A percentile compares a stretch with the other conserved stretches of the same genome.
Evolutionary conservation across 2,113 vertebrate genomes (phyloP).

Genomic region (Nibea albiflora): DNA sequence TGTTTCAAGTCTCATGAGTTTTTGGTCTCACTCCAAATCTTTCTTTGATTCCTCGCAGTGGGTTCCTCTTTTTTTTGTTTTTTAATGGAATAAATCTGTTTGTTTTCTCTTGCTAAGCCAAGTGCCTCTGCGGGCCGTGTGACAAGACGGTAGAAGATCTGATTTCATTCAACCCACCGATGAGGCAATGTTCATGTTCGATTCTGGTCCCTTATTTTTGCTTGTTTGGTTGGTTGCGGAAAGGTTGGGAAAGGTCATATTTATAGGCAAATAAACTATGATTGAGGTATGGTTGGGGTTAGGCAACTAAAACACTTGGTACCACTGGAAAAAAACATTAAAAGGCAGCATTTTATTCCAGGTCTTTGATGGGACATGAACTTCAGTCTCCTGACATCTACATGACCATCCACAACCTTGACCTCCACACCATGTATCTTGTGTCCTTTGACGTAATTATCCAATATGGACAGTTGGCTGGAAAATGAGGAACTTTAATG

Average conservation of each 20-base stretch:
- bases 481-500: neutral
- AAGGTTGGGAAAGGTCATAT: neutral
- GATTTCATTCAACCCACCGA: conserved; percentile 5
- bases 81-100: conserved; percentile 19
- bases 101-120: neutral
- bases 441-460: no score
- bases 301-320: no score
- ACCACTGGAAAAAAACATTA: no score
- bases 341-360: no score
- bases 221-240: neutral
- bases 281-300: neutral
- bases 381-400: no score
- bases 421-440: no score
- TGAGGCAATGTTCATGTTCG: no score
- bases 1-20: conserved; percentile 6
- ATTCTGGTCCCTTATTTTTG: no score
- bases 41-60: neutral
- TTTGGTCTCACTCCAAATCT: neutral
- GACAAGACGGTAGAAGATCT: conserved; percentile 9
- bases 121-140: neutral
- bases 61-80: conserved; percentile 4
- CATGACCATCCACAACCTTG: no score
- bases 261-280: neutral
- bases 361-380: no score
- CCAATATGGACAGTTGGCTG: neutral